phyloP scores from a whole-genome alignment of 2,113 vertebrate genomes.

The Scartelaos histophorus region DNA sequence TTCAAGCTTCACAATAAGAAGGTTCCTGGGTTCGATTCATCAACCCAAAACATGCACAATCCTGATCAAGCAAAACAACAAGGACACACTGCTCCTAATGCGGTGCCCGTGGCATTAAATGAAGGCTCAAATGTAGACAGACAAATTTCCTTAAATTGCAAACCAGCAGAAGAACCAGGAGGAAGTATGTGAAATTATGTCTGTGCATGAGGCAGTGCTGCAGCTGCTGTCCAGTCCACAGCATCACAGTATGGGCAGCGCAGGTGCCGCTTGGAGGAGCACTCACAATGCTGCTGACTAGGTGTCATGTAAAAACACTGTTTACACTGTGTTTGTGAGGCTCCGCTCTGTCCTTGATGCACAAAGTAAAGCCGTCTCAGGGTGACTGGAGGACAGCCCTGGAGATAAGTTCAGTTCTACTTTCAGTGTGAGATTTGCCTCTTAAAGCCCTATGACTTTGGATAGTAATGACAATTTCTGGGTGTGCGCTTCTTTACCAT shows the following conservation, averaged over 20 bases:
- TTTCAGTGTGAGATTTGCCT: slow-evolving; percentile 61
- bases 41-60: no score
- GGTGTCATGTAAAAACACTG: slow-evolving; percentile 60
- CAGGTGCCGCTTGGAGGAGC: slow-evolving; percentile 60
- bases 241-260: slow-evolving; percentile 52
- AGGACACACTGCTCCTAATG: no score
- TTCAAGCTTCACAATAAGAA: no score
- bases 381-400: slow-evolving; percentile 53
- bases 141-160: neutral
- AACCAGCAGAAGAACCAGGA: neutral
- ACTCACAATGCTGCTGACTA: slow-evolving; percentile 57
- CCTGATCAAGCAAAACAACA: no score
- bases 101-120: no score
- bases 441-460: slow-evolving; percentile 55
- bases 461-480: neutral
- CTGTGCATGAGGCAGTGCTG: neutral
- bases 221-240: slow-evolving; percentile 30
- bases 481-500: neutral
- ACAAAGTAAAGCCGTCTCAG: slow-evolving; percentile 46
- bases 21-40: no score
- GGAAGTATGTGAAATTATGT: neutral
- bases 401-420: slow-evolving; percentile 46
- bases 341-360: slow-evolving; percentile 59
- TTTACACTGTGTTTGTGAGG: slow-evolving; percentile 57
- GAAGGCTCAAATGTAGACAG: no score